Base-by-base conservation (phyloP, 2,797 vertebrate genomes). In the Chrysocyon brachyurus region DNA sequence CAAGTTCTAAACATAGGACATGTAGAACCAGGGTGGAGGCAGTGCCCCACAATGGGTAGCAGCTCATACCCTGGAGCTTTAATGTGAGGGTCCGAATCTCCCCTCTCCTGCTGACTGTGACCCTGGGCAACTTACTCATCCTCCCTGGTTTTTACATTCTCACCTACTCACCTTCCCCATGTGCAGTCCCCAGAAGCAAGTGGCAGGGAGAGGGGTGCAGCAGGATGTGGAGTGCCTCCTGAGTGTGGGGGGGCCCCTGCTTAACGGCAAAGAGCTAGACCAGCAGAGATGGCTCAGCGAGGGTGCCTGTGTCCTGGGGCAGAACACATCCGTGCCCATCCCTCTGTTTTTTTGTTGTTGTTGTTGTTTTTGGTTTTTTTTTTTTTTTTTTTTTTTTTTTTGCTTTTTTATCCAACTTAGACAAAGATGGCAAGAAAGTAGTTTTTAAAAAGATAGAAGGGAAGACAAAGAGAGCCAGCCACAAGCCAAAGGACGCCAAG, bases 41-140 rank as follows among this genome's bases (percentile, higher is more conserved):
- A 0, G 22, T 5, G 5, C 0, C 40, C 46, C 5, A 0, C 46
- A 8, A 1, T 2, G 9, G 22, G 11, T 46, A 3, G 10, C 1
- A 5, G 2, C 63, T 46, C 12, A 21, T 64, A 3, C 15, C 7
- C 79, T 57, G 64, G 49, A 46, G 16, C 72, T 79, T 5, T 28
- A 15, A 26, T 0, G 4, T 1, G 5, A 22, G 14, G 2, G 46
- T 78, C 49, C 33, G 6, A 4, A 33, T 4, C 46, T 70, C 46
- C 9, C 2, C 22, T 14, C 2, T 8, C 26, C 57, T 2, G 22
- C 46, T 2, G 54, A 36, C 57, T 10, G 1, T 10, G 36, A 40
- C 57, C 66, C 36, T 2, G 5, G 31, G 12, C 59, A 8, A 9
- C 49, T 26, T 33, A 21, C 36, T 17, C 17, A 12, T 17, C 24